phyloP scores from a whole-genome alignment of 1,140 invertebrate genomes.

The Anastrepha obliqua region DNA sequence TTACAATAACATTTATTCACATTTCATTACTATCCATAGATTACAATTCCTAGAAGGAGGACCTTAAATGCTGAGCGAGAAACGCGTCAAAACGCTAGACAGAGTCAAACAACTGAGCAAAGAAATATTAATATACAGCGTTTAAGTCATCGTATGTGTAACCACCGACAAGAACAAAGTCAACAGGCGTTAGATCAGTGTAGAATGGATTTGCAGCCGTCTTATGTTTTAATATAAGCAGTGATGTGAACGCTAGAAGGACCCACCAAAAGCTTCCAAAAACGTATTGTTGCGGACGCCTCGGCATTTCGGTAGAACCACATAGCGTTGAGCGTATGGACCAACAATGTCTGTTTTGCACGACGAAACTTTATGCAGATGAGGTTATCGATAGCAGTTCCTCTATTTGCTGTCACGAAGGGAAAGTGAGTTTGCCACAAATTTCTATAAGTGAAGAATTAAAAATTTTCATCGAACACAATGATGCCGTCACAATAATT shows the following conservation, averaged over 20 bases:
- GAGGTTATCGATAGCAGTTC: background rate
- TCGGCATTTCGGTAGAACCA: background rate
- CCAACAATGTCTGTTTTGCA: too few relatives aligned
- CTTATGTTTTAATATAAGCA: background rate
- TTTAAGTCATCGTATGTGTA: too few relatives aligned
- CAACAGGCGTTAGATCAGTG: too few relatives aligned
- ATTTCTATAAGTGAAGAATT: conserved; percentile 1
- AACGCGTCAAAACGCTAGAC: background rate
- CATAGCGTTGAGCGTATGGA: background rate
- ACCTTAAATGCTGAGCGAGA: too few relatives aligned
- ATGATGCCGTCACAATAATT: background rate
- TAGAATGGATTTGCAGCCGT: too few relatives aligned
- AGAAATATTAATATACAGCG: too few relatives aligned
- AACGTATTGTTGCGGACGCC: conserved; percentile 1
- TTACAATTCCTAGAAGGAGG: too few relatives aligned
- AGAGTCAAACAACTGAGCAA: background rate
- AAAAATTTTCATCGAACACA: background rate
- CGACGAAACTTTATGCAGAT: background rate
- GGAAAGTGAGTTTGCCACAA: conserved; percentile 27
- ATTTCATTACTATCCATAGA: too few relatives aligned
- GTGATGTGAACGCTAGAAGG: background rate
- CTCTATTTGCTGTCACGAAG: conserved; percentile 29
- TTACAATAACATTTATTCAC: too few relatives aligned
- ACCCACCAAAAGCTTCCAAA: background rate
- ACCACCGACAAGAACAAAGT: too few relatives aligned